Conservation (phyloP, 2,888 invertebrate genomes). For the Ophioninae sp. region DNA sequence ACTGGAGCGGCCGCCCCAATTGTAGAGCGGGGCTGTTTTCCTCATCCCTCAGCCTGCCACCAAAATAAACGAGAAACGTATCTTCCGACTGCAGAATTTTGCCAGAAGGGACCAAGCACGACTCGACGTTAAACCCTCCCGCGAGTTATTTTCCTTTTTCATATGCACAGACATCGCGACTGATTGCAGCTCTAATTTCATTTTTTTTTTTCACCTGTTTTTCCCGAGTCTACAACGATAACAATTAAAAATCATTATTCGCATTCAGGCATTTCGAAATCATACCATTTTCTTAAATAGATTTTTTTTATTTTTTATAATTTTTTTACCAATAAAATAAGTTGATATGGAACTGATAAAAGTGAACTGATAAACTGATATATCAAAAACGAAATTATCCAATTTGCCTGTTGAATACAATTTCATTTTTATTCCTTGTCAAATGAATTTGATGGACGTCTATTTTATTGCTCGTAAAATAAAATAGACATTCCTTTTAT, state of each 20-base stretch:
- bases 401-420: too few species aligned
- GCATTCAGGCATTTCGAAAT: neutral
- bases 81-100: neutral
- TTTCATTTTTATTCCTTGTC: too few species aligned
- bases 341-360: too few species aligned
- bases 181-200: too few species aligned
- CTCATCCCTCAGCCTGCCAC: neutral
- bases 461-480: neutral
- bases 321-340: too few species aligned
- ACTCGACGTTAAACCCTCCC: neutral
- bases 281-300: neutral
- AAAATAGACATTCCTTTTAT: conserved; percentile 14
- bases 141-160: neutral
- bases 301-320: too few species aligned
- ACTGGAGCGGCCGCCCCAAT: conserved; percentile 6
- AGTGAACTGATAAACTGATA: too few species aligned
- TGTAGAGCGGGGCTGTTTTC: neutral
- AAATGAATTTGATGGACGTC: too few species aligned
- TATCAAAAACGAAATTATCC: too few species aligned
- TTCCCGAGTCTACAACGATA: neutral
- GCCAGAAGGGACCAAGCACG: neutral
- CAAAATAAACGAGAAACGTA: conserved; percentile 52
- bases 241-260: neutral
- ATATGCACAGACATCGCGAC: too few species aligned
- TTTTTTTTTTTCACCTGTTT: neutral